These are phyloP conservation scores for Callipepla californica DNA, from an alignment of 2,113 vertebrate genomes.

Conservation along the genomic window DNA sequence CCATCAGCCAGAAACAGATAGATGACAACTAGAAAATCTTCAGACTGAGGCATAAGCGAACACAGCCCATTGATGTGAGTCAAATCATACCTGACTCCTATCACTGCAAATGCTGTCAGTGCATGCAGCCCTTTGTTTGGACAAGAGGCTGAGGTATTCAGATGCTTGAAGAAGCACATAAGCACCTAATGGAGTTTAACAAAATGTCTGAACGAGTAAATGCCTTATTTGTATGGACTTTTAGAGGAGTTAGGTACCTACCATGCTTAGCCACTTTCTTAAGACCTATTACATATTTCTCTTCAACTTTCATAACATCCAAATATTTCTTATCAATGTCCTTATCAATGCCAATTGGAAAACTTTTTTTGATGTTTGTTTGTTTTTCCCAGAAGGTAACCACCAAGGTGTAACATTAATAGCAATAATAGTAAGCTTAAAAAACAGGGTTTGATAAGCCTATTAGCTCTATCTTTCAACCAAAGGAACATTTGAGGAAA, in stretches of 20 bases:
- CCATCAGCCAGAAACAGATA: constrained; percentile 65
- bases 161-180: neutral
- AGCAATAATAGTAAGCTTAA: neutral
- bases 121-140: neutral
- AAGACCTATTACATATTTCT: neutral
- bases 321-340: neutral
- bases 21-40: neutral
- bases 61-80: neutral
- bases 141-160: neutral
- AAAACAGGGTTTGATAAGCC: neutral
- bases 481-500: neutral
- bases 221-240: neutral
- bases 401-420: neutral
- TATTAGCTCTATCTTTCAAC: neutral
- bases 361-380: neutral
- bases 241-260: neutral
- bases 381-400: neutral
- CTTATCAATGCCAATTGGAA: neutral
- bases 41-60: neutral
- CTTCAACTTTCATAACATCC: neutral
- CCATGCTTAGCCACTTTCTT: neutral
- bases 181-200: neutral
- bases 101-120: neutral
- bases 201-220: neutral
- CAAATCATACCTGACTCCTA: neutral